Evolutionary conservation across 2,113 vertebrate genomes (phyloP).

Genomic region (Amphiprion ocellaris): DNA sequence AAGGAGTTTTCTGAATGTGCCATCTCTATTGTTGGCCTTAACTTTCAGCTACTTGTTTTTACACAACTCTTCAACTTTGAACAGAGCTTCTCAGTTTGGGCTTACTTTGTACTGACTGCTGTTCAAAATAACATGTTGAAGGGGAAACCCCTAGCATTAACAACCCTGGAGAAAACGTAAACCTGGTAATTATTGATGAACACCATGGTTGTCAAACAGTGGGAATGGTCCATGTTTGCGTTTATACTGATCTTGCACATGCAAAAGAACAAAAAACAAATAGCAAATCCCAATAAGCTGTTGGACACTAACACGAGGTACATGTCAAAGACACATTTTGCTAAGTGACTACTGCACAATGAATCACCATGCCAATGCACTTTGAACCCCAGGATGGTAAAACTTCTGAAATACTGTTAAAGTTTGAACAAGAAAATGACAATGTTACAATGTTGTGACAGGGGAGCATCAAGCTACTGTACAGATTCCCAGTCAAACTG

Average conservation of each 20-base stretch:
- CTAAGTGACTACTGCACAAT: constrained; percentile 69
- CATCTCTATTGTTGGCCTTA: no score
- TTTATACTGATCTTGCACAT: constrained; percentile 28
- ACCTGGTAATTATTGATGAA: neutral
- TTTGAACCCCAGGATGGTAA: constrained; percentile 48
- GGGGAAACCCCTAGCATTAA: neutral
- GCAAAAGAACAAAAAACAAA: constrained; percentile 24
- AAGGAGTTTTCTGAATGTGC: no score
- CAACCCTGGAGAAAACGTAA: neutral
- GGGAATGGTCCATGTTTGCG: constrained; percentile 9
- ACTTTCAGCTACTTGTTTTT: no score
- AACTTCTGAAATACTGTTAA: constrained; percentile 68
- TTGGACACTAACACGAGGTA: constrained; percentile 39
- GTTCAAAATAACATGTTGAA: neutral
- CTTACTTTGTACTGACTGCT: neutral
- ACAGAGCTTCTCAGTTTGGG: no score
- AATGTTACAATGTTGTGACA: constrained; percentile 74
- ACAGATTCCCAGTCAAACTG: constrained; percentile 52
- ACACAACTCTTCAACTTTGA: neutral
- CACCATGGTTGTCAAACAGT: neutral
- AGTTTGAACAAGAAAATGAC: constrained; percentile 55
- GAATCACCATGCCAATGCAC: constrained; percentile 42
- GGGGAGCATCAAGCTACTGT: constrained; percentile 47
- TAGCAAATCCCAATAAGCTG: constrained; percentile 12
- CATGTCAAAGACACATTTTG: constrained; percentile 40